Base-by-base conservation (phyloP, 1,140 invertebrate species). In the Trichonephila inaurata region DNA sequence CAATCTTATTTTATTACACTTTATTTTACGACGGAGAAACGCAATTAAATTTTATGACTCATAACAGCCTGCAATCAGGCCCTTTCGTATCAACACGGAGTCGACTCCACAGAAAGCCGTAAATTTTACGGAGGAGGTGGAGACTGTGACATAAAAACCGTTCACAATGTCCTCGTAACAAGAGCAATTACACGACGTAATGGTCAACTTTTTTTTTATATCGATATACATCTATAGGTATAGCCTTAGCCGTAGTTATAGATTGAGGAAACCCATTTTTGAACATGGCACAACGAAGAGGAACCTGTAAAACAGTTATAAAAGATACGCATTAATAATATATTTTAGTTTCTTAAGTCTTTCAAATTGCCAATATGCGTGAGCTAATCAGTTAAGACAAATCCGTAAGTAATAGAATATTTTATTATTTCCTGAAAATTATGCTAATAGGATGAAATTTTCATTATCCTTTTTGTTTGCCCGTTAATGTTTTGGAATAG, bases 21-120 rank as follows among this genome's bases (percentile, higher is more conserved):
- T 92, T 92, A 85, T 92, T 92, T 92, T 92, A 85, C 33, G 90
- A 92, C 58, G 90, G 19, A 61, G 90, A 92, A 92, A 92, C 90
- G 90, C 90, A 92, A 92, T 92, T 92, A 92, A 92, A 92, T 92
- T 92, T 92, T 92, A 92, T 92, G 90, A 92, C 72, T 92, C 90
- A 92, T 92, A 92, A 92, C 90, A 92, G 90, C 61, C 90, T 83
- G 77, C 90, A 92, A 92, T 92, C 90, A 92, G 81, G 82, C 61
- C 44, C 33, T 66, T 92, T 83, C 61, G 81, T 92, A 92, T 92
- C 90, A 92, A 83, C 90, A 92, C 69, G 58, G 44, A 83, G 90
- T 85, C 90, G 90, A 85, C 24, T 85, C 83, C 83, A 58, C 83
- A 85, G 58, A 85, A 85, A 21, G 90, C 90, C 90, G 90, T 92